These are phyloP conservation scores for Hemitrygon akajei DNA, from an alignment of 2,797 vertebrate species.

Conservation along the genomic window DNA sequence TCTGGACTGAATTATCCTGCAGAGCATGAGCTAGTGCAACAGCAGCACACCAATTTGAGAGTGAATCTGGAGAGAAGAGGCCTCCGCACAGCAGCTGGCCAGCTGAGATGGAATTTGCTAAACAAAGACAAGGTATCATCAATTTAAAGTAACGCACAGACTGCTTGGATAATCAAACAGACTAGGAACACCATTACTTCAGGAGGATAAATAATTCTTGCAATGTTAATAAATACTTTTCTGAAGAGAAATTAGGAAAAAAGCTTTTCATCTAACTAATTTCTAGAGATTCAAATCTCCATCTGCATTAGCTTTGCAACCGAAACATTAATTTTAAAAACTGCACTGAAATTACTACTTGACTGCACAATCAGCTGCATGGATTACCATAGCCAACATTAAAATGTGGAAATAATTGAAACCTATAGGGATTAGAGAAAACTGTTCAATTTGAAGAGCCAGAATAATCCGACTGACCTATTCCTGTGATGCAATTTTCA, in stretches of 20 bases:
- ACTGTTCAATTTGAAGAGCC: background rate
- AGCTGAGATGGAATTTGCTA: constrained; percentile 87
- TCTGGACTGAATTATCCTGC: constrained; percentile 88
- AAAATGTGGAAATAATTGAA: too few species aligned
- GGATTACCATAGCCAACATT: too few species aligned
- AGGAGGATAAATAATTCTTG: background rate
- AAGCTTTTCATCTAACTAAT: too few species aligned
- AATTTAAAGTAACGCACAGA: background rate
- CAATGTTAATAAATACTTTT: too few species aligned
- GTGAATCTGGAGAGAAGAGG: constrained; percentile 87
- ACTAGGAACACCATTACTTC: background rate
- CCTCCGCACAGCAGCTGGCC: constrained; percentile 93
- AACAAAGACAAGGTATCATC: background rate
- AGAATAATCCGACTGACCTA: background rate
- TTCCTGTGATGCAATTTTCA: background rate
- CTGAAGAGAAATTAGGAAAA: too few species aligned
- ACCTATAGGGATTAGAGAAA: background rate
- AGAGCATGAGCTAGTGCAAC: constrained; percentile 90
- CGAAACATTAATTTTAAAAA: background rate
- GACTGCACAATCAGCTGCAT: too few species aligned
- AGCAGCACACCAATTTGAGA: constrained; percentile 95
- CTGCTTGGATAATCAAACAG: background rate
- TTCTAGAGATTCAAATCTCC: background rate
- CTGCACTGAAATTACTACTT: background rate
- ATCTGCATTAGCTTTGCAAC: background rate